Percentiles rank a stretch among this genome's conserved stretches.
Evolutionary conservation across 2,113 vertebrate species (phyloP).

Genomic region (Lonchura striata): DNA sequence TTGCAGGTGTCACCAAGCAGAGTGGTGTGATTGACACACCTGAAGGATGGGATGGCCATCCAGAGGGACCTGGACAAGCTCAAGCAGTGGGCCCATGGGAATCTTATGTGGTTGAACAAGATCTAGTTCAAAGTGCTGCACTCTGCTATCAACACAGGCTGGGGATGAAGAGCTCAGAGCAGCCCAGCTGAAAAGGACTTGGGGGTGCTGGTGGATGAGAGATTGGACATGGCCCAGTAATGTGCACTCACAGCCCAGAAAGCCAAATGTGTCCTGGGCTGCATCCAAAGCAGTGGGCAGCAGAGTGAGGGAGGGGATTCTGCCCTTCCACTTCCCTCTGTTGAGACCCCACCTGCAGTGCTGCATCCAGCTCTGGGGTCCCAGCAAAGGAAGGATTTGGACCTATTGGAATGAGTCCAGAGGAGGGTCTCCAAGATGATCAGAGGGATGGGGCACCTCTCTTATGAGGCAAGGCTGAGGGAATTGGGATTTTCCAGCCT

Average conservation of each 20-base stretch:
- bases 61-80: neutral
- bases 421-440: neutral
- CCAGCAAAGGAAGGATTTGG: neutral
- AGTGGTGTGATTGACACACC: neutral
- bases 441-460: neutral
- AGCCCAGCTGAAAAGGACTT: neutral
- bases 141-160: fast-evolving
- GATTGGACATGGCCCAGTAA: fast-evolving
- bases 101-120: neutral
- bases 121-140: neutral
- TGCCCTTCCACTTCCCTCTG: fast-evolving
- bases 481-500: neutral
- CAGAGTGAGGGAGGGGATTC: neutral
- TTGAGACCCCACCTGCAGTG: neutral
- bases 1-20: neutral
- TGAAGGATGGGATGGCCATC: neutral
- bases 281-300: neutral
- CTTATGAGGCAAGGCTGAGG: neutral
- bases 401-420: neutral
- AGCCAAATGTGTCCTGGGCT: neutral
- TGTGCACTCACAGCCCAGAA: neutral
- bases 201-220: neutral
- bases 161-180: neutral
- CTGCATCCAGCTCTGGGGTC: neutral
- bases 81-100: neutral